These are phyloP conservation scores for Coelopa frigida DNA, from an alignment of 1,140 invertebrate species.

Conservation along the genomic window DNA sequence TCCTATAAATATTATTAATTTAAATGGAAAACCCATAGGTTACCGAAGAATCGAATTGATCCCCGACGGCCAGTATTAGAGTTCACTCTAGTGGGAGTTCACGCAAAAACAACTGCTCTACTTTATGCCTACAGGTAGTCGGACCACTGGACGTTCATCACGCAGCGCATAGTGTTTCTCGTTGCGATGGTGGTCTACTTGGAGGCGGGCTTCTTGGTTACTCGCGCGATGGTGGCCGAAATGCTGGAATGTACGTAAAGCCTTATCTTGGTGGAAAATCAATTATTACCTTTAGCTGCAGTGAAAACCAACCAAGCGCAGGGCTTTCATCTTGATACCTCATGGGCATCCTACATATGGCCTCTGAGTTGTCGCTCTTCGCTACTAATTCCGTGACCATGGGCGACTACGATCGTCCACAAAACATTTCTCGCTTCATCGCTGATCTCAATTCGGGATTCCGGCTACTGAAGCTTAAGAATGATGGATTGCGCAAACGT, in stretches of 20 bases:
- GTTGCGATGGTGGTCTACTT: slow-evolving; percentile 73
- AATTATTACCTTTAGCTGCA: slow-evolving; percentile 31
- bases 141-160: slow-evolving; percentile 79
- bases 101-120: neutral
- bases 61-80: slow-evolving; percentile 62
- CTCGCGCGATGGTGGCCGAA: slow-evolving; percentile 66
- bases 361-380: slow-evolving; percentile 74
- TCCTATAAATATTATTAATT: too few relatives aligned
- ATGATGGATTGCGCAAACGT: slow-evolving; percentile 77
- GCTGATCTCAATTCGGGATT: slow-evolving; percentile 83
- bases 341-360: slow-evolving; percentile 71
- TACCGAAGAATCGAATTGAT: too few relatives aligned
- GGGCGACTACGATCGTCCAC: slow-evolving; percentile 71
- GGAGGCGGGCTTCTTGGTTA: slow-evolving; percentile 65
- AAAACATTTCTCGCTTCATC: slow-evolving; percentile 79
- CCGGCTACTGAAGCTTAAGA: slow-evolving; percentile 81
- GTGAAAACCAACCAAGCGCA: slow-evolving; percentile 53
- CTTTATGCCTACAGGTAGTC: slow-evolving; percentile 55
- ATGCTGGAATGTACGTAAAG: slow-evolving; percentile 62
- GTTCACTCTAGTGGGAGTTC: neutral
- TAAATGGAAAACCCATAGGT: too few relatives aligned
- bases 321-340: slow-evolving; percentile 86
- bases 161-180: slow-evolving; percentile 70
- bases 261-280: slow-evolving; percentile 20
- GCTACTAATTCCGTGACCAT: slow-evolving; percentile 83